Base-by-base conservation (phyloP, 2,113 vertebrate genomes). In the Cichladusa arquata region DNA sequence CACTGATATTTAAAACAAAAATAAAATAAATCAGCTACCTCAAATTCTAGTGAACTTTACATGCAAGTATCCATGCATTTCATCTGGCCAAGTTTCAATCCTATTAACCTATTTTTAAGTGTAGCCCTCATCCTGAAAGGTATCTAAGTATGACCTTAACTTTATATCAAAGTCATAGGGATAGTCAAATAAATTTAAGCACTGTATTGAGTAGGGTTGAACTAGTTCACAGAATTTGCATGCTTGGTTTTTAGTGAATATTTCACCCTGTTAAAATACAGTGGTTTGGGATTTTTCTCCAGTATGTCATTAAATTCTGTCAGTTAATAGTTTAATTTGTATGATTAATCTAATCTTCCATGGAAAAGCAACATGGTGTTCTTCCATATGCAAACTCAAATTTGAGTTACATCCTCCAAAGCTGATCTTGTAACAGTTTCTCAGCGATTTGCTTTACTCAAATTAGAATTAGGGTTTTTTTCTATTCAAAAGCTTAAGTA, bases 101-200 rank as follows among this genome's bases (percentile, higher is more conserved):
- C 82, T 79, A 79, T 82, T 60, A 80, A 50, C 33, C n/a, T 90
- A 64, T 93, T 92, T 90, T 77, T 67, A 91, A 92, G 74, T 38
- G 36, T 61, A 73, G 40, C 12, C 19, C 48, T 85, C 50, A 85
- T 58, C n/a, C 78, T 72, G 62, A 88, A 79, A 93, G 65, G 25
- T 47, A 34, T 14, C 74, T 76, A 69, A 82, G 34, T 42, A 33
- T 45, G 79, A 86, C 79, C 67, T 86, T 81, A 83, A 76, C 44
- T 91, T 86, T 67, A 57, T 80, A 91, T 73, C 78, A 90, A 92
- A 92, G 92, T 82, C 81, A 42, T 23, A 47, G 19, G 11, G 31
- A 45, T 7, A 36, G 15, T 8, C 38, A 50, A 84, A 89, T 29
- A 84, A 40, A 81, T 31, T 22, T 48, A 74, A 88, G 31, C 18